These are phyloP conservation scores for Eumerus sabulonum DNA, from an alignment of 2,888 invertebrate species.

Conservation along the genomic window DNA sequence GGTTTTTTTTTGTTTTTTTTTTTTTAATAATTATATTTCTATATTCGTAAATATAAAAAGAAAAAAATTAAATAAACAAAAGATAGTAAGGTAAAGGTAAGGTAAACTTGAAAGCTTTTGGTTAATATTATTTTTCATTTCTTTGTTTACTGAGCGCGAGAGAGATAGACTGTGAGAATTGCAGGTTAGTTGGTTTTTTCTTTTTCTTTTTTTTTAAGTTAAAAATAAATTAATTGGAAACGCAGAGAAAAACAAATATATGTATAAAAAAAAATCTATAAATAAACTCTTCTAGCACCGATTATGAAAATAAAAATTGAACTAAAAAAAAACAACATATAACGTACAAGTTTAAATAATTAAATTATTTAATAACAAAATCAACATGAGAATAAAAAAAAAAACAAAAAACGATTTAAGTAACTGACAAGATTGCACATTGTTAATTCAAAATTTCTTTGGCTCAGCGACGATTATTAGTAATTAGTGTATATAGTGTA, in stretches of 20 bases:
- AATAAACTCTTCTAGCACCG: conserved; percentile 57
- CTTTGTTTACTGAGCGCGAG: conserved; percentile 26
- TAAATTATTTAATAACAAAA: conserved; percentile 66
- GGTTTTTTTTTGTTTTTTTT: no score
- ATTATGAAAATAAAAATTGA: conserved; percentile 61
- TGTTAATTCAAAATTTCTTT: conserved; percentile 58
- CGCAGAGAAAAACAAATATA: conserved; percentile 16
- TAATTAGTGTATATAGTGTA: no score
- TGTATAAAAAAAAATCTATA: conserved; percentile 55
- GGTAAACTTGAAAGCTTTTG: conserved; percentile 32
- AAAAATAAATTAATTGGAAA: conserved; percentile 32
- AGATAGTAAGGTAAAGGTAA: no score
- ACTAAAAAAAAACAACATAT: conserved; percentile 53
- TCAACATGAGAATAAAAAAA: conserved; percentile 9
- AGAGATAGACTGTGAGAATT: conserved; percentile 61
- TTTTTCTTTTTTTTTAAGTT: no score
- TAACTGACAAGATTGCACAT: conserved; percentile 64
- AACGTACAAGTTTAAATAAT: conserved; percentile 68
- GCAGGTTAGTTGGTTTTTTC: conserved; percentile 16
- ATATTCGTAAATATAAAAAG: conserved; percentile 22
- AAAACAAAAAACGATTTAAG: conserved; percentile 36
- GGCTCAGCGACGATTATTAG: conserved; percentile 56
- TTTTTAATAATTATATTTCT: conserved; percentile 24
- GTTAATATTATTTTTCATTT: conserved; percentile 19
- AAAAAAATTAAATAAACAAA: no score